Percentiles rank a stretch among this genome's conserved stretches.
Evolutionary conservation across 2,797 vertebrate genomes (phyloP).

Genomic region (Pipistrellus pipistrellus): DNA sequence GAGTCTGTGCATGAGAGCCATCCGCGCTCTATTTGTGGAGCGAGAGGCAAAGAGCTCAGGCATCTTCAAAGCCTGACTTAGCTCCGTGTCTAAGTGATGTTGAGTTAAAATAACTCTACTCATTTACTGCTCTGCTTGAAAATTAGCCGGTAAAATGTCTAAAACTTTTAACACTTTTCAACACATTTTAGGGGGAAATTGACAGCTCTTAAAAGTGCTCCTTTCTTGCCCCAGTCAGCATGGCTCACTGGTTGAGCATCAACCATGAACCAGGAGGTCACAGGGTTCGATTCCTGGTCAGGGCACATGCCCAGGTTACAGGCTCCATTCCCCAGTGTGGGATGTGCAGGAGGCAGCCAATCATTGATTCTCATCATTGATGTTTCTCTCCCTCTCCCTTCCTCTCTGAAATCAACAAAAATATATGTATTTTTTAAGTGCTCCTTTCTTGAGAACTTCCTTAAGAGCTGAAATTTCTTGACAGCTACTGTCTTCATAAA

Average conservation of each 20-base stretch:
- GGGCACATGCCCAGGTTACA: too few relatives aligned
- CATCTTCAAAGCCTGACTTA: not conserved
- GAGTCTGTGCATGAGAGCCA: not conserved
- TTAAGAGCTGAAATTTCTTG: not conserved
- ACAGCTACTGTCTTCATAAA: slow-evolving; percentile 19
- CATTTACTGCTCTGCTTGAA: not conserved
- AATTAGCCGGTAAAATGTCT: not conserved
- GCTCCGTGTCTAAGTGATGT: not conserved
- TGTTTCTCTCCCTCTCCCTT: too few relatives aligned
- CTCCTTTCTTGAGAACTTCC: not conserved
- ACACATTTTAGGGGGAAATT: not conserved
- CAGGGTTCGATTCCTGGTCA: too few relatives aligned
- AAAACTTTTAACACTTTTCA: not conserved
- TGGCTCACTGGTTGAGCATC: too few relatives aligned
- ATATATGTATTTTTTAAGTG: too few relatives aligned
- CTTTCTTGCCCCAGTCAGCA: not conserved
- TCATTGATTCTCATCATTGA: too few relatives aligned
- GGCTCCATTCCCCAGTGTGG: too few relatives aligned
- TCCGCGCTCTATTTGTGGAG: slow-evolving; percentile 33
- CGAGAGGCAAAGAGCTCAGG: not conserved
- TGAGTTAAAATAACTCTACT: slow-evolving; percentile 3
- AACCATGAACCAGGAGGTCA: too few relatives aligned
- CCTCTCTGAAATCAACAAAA: too few relatives aligned
- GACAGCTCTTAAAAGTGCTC: not conserved
- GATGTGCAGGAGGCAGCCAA: too few relatives aligned